These are phyloP conservation scores for Acanthurus tractus DNA, from an alignment of 2,797 vertebrate genomes.

Conservation along the genomic window DNA sequence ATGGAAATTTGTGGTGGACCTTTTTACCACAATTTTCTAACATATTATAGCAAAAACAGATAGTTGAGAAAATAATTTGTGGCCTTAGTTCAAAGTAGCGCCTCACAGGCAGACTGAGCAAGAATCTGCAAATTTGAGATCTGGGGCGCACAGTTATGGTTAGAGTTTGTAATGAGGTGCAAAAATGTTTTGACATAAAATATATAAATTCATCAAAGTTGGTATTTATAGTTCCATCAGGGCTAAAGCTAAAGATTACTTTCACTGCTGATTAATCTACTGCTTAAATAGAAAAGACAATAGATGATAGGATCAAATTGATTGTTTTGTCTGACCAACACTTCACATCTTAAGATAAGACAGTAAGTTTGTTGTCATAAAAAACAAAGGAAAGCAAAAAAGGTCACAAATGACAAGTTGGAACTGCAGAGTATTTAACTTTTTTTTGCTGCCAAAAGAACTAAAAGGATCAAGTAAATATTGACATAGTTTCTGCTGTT, in stretches of 20 bases:
- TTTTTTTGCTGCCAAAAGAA: background rate
- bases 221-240: no score
- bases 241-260: no score
- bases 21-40: background rate
- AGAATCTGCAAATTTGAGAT: background rate
- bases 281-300: no score
- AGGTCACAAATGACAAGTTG: background rate
- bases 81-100: background rate
- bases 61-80: no score
- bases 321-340: no score
- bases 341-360: no score
- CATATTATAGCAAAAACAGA: no score
- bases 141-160: background rate
- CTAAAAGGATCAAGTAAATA: background rate
- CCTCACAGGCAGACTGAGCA: background rate
- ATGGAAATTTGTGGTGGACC: no score
- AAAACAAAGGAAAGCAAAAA: background rate
- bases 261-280: constrained; percentile 2
- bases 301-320: no score
- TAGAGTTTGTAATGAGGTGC: background rate
- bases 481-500: background rate
- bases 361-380: no score
- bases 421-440: background rate
- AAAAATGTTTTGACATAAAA: no score
- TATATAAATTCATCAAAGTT: no score